Conservation (phyloP, 2,888 invertebrate species). For the Drosophila tripunctata region DNA sequence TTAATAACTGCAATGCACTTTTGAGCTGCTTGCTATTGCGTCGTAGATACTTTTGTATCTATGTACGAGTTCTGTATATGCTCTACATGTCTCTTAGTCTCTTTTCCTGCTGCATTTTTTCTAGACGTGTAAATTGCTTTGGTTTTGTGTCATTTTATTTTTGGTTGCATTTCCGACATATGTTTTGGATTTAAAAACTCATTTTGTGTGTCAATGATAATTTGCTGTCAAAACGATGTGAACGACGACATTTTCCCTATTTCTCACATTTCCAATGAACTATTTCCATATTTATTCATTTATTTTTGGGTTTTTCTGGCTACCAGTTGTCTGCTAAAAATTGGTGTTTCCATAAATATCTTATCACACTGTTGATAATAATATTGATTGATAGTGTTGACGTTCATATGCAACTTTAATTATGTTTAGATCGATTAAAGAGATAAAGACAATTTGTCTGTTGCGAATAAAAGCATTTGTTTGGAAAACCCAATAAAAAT, state of each 20-base stretch:
- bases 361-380: conserved; percentile 41
- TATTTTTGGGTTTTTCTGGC: conserved; percentile 19
- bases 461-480: not conserved
- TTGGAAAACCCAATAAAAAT: not conserved
- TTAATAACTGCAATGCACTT: conserved; percentile 69
- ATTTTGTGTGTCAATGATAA: conserved; percentile 64
- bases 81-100: conserved; percentile 1
- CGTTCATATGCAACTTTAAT: conserved; percentile 17
- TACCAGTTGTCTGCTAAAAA: conserved; percentile 39
- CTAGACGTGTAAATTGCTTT: conserved; percentile 29
- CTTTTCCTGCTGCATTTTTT: conserved; percentile 21
- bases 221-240: conserved; percentile 24
- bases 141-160: too few relatives aligned
- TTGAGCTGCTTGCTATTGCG: conserved; percentile 48
- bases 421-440: not conserved
- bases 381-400: conserved; percentile 27
- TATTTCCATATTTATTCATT: conserved; percentile 34
- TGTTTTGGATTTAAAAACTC: conserved; percentile 63
- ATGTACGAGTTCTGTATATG: conserved; percentile 60
- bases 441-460: not conserved
- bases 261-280: conserved; percentile 28
- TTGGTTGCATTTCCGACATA: conserved; percentile 57
- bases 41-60: conserved; percentile 65
- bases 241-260: conserved; percentile 36
- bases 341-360: conserved; percentile 31